Conservation (phyloP, 2,797 vertebrate species). For the Siniperca undulata region DNA sequence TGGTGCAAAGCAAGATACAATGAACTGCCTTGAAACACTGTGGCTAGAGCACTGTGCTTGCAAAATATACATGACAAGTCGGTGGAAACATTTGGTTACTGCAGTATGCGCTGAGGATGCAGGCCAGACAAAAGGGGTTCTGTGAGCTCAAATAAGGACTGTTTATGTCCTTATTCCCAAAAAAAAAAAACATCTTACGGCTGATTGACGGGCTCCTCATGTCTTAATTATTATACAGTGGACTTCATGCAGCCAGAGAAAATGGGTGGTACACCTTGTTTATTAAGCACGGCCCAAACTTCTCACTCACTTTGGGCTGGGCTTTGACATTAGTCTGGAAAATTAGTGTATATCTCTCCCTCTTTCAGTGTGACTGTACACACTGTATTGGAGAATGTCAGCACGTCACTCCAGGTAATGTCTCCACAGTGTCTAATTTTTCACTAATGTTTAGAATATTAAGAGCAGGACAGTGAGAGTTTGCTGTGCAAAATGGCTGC, state of each 20-base stretch:
- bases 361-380: slow-evolving; percentile 36
- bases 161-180: slow-evolving; percentile 63
- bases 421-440: slow-evolving; percentile 49
- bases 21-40: slow-evolving; percentile 57
- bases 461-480: slow-evolving; percentile 13
- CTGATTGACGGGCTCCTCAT: slow-evolving; percentile 63
- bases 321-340: slow-evolving; percentile 66
- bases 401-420: slow-evolving; percentile 58
- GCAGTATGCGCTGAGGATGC: slow-evolving; percentile 43
- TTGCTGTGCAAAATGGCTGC: not conserved
- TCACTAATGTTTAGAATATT: slow-evolving; percentile 40
- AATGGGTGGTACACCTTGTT: slow-evolving; percentile 49
- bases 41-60: slow-evolving; percentile 43
- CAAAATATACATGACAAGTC: slow-evolving; percentile 52
- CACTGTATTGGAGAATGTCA: slow-evolving; percentile 37
- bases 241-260: slow-evolving; percentile 49
- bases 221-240: slow-evolving; percentile 57
- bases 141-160: slow-evolving; percentile 75
- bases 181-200: slow-evolving; percentile 58
- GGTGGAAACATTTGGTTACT: slow-evolving; percentile 75
- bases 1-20: slow-evolving; percentile 53
- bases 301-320: slow-evolving; percentile 42
- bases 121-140: slow-evolving; percentile 72
- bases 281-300: slow-evolving; percentile 49
- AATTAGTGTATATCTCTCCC: slow-evolving; percentile 42